phyloP scores from a whole-genome alignment of 2,888 invertebrate genomes.

The Nomada flava region DNA sequence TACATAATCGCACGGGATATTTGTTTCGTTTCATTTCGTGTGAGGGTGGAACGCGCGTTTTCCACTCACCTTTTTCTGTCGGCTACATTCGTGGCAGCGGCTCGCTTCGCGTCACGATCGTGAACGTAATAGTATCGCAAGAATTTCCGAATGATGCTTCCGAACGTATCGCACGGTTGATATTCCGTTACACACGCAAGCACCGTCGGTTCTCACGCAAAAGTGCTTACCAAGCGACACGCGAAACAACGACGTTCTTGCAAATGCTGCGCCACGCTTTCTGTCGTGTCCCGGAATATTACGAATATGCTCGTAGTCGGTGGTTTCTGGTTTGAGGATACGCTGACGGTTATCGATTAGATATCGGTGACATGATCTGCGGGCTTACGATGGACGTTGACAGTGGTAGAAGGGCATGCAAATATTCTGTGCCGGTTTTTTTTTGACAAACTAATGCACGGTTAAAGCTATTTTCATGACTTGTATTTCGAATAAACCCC shows the following conservation, averaged over 20 bases:
- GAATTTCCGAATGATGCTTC: conserved; percentile 40
- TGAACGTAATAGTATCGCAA: conserved; percentile 23
- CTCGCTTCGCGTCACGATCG: not conserved
- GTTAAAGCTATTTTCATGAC: too few species aligned
- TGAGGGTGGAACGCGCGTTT: conserved; percentile 3
- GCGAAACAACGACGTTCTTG: conserved; percentile 43
- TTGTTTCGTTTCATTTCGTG: not conserved
- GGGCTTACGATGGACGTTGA: not conserved
- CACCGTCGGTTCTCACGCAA: conserved; percentile 50
- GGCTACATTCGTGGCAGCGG: not conserved
- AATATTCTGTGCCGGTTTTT: too few species aligned
- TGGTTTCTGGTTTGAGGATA: not conserved
- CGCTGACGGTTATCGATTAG: not conserved
- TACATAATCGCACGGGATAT: not conserved
- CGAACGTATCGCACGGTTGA: conserved; percentile 32
- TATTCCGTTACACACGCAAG: conserved; percentile 56
- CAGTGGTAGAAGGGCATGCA: too few species aligned
- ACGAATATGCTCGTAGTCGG: not conserved
- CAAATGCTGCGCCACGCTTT: conserved; percentile 49
- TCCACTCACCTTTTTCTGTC: not conserved
- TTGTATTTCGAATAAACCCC: too few species aligned
- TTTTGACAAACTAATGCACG: too few species aligned
- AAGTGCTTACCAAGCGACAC: conserved; percentile 60
- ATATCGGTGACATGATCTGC: not conserved
- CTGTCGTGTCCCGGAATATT: conserved; percentile 38